Conservation (phyloP, 2,113 vertebrate genomes). For the Monopterus albus region DNA sequence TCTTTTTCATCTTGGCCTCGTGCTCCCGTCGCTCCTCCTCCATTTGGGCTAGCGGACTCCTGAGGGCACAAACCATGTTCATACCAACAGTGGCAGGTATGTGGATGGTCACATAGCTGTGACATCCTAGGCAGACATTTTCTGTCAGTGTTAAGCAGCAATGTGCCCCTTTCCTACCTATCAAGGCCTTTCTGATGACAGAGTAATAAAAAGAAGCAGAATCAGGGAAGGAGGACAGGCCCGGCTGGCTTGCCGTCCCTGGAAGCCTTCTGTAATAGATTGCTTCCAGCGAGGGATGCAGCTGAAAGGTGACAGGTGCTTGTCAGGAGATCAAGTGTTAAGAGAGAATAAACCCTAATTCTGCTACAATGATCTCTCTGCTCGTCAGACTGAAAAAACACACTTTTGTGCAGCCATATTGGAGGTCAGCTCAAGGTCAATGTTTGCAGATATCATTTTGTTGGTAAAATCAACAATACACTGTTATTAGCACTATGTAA, state of each 20-base stretch:
- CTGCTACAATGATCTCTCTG: no score
- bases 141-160: not conserved
- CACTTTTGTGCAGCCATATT: not conserved
- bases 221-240: conserved; percentile 7
- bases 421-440: not conserved
- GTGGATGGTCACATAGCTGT: not conserved
- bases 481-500: no score
- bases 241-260: conserved; percentile 9
- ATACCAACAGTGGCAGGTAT: not conserved
- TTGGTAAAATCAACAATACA: not conserved
- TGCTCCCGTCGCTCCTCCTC: conserved; percentile 95
- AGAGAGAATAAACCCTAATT: not conserved
- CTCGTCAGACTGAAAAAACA: no score
- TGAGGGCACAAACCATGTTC: conserved; percentile 62
- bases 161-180: not conserved
- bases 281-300: conserved; percentile 1
- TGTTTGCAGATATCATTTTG: not conserved
- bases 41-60: conserved; percentile 96
- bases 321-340: not conserved
- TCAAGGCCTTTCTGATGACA: not conserved
- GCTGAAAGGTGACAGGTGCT: not conserved
- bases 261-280: not conserved
- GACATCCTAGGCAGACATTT: not conserved
- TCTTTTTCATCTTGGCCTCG: conserved; percentile 95
- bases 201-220: conserved; percentile 1